Base-by-base conservation (phyloP, 2,797 vertebrate species). In the Amblyopsis hoosieri region DNA sequence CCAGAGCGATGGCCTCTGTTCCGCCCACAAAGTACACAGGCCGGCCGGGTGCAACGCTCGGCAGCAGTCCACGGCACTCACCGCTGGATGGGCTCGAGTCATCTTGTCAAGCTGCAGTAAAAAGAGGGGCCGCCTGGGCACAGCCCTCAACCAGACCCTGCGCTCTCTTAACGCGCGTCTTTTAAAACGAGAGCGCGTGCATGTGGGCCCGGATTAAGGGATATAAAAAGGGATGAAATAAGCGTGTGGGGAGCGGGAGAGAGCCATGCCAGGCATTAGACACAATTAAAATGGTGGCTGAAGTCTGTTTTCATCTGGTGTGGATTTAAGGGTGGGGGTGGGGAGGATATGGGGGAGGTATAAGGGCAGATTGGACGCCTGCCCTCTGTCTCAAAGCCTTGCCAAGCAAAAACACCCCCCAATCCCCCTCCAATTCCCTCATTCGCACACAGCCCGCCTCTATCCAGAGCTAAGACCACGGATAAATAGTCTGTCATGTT, bases 231-330 rank as follows among this genome's bases (percentile, higher is more conserved):
- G 78, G 72, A 85, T 84, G 69, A 75, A 69, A 82, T 67, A 62
- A 66, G 54, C 66, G 74, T 72, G 65, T 59, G 54, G 62, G 73
- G 76, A 69, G 59, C 12, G 45, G 12, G 51, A 53, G 48, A 67
- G 68, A 59, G 72, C 63, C 47, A 54, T 70, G 76, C 77, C 75
- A 76, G 60, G 73, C 78, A 72, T 83, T 85, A 81, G 76, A 80
- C 70, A 77, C 84, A 85, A 83, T 86, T 88, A 83, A 83, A 82
- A 87, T 78, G 76, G 79, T 67, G 79, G 69, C 81, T 74, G 57
- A 76, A 57, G 68, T 78, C 66, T 80, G 72, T 87, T 79, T 81
- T 81, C 69, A 77, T 76, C 82, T 70, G 58, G 75, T 60, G 64
- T 81, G 56, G 74, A 78, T 81, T 78, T 74, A 78, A 85, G 80